A percentile compares a stretch with the other conserved stretches of the same genome.
Evolutionary conservation across 1,140 invertebrate species (phyloP).

Genomic region (Psilanteris sp.): DNA sequence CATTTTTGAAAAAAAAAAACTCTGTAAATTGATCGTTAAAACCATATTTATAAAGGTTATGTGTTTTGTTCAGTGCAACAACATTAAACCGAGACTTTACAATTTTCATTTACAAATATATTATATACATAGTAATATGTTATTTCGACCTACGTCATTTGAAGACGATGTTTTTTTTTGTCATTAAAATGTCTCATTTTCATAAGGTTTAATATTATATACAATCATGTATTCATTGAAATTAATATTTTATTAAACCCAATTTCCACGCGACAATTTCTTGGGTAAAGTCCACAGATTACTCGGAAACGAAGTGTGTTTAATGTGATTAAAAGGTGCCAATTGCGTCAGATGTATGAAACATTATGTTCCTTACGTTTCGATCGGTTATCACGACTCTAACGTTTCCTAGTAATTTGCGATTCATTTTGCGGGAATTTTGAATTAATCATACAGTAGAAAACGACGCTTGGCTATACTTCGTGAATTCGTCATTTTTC

Average conservation of each 20-base stretch:
- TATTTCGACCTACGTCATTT: too few relatives aligned
- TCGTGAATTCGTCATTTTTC: background rate
- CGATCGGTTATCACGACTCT: too few relatives aligned
- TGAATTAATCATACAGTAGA: background rate
- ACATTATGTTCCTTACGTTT: slow-evolving; percentile 36
- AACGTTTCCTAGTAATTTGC: slow-evolving; percentile 2
- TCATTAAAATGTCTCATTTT: background rate
- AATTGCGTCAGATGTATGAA: slow-evolving; percentile 29
- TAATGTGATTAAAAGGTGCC: slow-evolving; percentile 46
- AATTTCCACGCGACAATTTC: slow-evolving; percentile 30
- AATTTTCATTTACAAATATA: too few relatives aligned
- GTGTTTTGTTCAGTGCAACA: too few relatives aligned
- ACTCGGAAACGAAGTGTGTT: slow-evolving; percentile 24
- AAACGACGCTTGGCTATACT: too few relatives aligned
- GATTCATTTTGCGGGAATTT: slow-evolving; percentile 3
- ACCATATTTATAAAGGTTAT: too few relatives aligned
- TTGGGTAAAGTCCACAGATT: slow-evolving; percentile 26
- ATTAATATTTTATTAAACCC: slow-evolving; percentile 4
- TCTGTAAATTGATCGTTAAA: too few relatives aligned
- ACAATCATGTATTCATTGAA: too few relatives aligned
- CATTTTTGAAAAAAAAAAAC: too few relatives aligned
- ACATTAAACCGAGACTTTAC: too few relatives aligned
- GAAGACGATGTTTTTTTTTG: too few relatives aligned
- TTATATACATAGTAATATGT: too few relatives aligned
- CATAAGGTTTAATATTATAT: background rate